Conservation (phyloP, 2,888 invertebrate species). For the Thereva nobilitata region DNA sequence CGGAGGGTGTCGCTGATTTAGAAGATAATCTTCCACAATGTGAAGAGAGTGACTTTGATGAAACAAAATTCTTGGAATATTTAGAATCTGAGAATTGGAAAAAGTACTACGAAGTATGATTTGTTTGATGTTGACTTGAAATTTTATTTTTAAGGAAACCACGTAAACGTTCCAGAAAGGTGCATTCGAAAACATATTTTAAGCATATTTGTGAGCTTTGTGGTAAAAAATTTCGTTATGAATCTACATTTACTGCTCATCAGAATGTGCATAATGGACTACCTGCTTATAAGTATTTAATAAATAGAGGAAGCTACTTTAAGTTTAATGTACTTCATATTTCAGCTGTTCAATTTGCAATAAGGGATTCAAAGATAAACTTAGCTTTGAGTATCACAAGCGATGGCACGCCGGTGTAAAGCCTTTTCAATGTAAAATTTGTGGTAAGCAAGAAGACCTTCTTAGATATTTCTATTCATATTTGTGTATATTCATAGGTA, state of each 20-base stretch:
- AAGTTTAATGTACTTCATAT: not conserved
- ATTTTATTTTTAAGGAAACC: not conserved
- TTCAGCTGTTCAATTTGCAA: constrained; percentile 34
- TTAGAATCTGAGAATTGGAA: no score
- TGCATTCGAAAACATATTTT: not conserved
- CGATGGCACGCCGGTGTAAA: constrained; percentile 29
- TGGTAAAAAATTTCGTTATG: constrained; percentile 14
- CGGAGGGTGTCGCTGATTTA: no score
- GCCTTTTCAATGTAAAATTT: constrained; percentile 34
- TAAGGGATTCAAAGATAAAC: constrained; percentile 38
- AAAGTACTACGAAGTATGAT: no score
- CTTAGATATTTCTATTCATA: not conserved
- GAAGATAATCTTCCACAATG: no score
- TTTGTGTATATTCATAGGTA: constrained; percentile 20
- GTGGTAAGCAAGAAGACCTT: constrained; percentile 24
- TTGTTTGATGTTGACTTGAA: not conserved
- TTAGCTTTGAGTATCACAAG: constrained; percentile 38
- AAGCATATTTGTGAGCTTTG: constrained; percentile 28
- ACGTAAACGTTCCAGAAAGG: not conserved
- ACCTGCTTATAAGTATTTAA: constrained; percentile 36
- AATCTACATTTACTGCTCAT: constrained; percentile 27
- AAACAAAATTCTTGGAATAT: no score
- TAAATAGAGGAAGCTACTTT: not conserved
- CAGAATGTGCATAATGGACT: constrained; percentile 39
- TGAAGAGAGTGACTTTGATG: no score